Evolutionary conservation across 1,140 invertebrate species (phyloP), one percentile per base, ranked within the genome.

Genomic region (Manduca sexta): DNA sequence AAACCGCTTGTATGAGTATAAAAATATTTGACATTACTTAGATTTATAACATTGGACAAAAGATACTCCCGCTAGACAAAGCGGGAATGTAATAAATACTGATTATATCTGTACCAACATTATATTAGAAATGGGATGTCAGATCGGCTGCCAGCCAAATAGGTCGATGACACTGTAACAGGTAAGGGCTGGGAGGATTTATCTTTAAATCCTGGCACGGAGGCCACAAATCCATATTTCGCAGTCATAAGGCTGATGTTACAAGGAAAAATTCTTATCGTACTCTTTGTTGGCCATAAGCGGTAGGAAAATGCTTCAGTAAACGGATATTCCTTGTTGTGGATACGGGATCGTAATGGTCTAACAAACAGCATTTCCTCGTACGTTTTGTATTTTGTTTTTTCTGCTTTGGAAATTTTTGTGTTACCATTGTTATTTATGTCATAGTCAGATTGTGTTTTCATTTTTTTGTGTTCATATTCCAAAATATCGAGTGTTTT

Each of bases 111-210:
- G 13, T 35, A 35, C 5, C 13, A 35, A 35, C n/a, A 35, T 35
- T 35, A 12, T 35, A 35, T 35, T 35, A n/a, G 33, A 35, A n/a
- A 35, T 35, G n/a, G n/a, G n/a, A 12, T 35, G 33, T 14, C 33
- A 35, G 33, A 12, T 35, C 33, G 33, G 37, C 26, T 51, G 41
- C 34, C 42, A 51, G 40, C 40, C 40, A 42, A 42, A 12, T 42
- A 42, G 40, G 17, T 26, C 40, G 40, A n/a, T 35, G n/a, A 35
- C 13, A 35, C n/a, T n/a, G 33, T 35, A 31, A 5, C 33, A 35
- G 33, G 33, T 35, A 35, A n/a, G n/a, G 2, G 33, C 1, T n/a
- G 8, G 8, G 8, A 35, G 13, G 33, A 35, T 26, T 26, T 26
- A 26, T 1, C 8, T 8, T 3, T 3, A 26, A 26, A 1, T 8